Conservation (phyloP, 2,888 invertebrate genomes). For the Agapetus fuscipes region DNA sequence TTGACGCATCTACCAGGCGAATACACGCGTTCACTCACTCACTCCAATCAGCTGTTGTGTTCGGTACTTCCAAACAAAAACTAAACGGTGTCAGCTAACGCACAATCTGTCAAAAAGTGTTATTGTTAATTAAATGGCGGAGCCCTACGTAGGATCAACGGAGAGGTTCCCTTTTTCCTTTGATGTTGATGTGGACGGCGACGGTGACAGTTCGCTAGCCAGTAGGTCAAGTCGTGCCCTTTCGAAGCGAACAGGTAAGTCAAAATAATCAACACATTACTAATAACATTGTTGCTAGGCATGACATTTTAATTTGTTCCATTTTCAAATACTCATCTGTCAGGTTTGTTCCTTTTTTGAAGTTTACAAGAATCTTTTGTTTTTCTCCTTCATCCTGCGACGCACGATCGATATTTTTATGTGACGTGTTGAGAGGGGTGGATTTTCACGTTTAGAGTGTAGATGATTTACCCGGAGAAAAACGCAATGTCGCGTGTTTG, state of each 20-base stretch:
- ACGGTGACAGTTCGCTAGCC: slow-evolving; percentile 7
- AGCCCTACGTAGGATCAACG: slow-evolving; percentile 41
- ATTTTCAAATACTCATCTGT: too few species aligned
- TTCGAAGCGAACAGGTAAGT: slow-evolving; percentile 12
- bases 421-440: slow-evolving; percentile 13
- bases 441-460: slow-evolving; percentile 7
- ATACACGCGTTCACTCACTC: too few species aligned
- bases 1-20: too few species aligned
- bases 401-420: slow-evolving; percentile 15
- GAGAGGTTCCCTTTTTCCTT: slow-evolving; percentile 44
- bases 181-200: slow-evolving; percentile 36
- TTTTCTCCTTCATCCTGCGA: too few species aligned
- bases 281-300: not conserved
- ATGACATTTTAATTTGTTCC: not conserved
- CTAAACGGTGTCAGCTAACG: too few species aligned
- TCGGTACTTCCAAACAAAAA: too few species aligned
- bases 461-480: slow-evolving; percentile 14
- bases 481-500: slow-evolving; percentile 20
- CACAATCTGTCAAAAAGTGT: too few species aligned
- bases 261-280: not conserved
- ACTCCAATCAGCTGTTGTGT: too few species aligned
- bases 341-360: too few species aligned
- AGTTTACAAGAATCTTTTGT: too few species aligned
- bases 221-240: slow-evolving; percentile 11
- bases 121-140: slow-evolving; percentile 31